These are phyloP conservation scores for Crioceris asparagi DNA, from an alignment of 2,888 invertebrate genomes.

Conservation along the genomic window DNA sequence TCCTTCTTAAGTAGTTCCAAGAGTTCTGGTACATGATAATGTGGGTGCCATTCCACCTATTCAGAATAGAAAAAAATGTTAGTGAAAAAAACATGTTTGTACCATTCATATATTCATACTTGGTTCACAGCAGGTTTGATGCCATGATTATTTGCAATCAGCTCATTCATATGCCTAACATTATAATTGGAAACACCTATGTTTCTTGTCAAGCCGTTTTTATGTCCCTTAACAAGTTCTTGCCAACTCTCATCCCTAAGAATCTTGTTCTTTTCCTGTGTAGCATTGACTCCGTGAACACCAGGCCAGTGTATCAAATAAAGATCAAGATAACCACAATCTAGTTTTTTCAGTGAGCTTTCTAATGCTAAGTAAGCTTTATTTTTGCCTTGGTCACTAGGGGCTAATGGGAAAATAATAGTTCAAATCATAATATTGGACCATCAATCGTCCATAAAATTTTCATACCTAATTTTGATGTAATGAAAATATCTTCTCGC, in stretches of 20 bases:
- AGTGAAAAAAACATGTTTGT: not conserved
- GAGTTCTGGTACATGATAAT: slow-evolving; percentile 53
- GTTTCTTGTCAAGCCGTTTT: slow-evolving; percentile 48
- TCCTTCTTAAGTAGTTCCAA: slow-evolving; percentile 51
- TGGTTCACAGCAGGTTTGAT: slow-evolving; percentile 64
- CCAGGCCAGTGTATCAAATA: slow-evolving; percentile 80
- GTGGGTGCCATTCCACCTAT: slow-evolving; percentile 74
- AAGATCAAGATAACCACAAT: slow-evolving; percentile 61
- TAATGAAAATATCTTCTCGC: slow-evolving; percentile 66
- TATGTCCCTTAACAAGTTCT: slow-evolving; percentile 51
- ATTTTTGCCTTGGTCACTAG: slow-evolving; percentile 48
- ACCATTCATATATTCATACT: too few relatives aligned
- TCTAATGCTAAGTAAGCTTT: slow-evolving; percentile 42
- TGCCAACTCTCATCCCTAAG: slow-evolving; percentile 57
- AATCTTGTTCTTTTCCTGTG: slow-evolving; percentile 44
- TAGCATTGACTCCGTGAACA: slow-evolving; percentile 41
- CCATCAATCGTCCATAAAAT: not conserved
- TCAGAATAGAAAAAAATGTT: slow-evolving; percentile 37
- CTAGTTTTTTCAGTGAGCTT: slow-evolving; percentile 50
- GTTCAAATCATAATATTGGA: slow-evolving; percentile 6
- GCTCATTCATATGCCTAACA: slow-evolving; percentile 53
- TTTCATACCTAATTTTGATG: slow-evolving; percentile 71
- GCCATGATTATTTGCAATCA: slow-evolving; percentile 43
- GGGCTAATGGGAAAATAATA: too few relatives aligned
- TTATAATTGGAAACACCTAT: slow-evolving; percentile 80